Evolutionary conservation across 2,888 invertebrate genomes (phyloP).

Genomic region (Mellilla xanthometata): DNA sequence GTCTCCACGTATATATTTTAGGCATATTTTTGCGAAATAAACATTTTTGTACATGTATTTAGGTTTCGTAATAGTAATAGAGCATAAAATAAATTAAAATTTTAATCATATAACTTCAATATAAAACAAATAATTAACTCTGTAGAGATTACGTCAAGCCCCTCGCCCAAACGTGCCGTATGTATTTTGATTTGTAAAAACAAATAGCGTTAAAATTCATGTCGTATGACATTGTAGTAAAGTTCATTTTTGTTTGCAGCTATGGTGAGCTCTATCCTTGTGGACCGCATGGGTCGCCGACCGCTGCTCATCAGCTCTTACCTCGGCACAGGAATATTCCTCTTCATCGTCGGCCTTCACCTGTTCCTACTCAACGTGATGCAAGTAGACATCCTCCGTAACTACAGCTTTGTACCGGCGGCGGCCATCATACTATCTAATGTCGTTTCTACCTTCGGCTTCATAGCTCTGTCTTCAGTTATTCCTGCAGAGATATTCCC

Average conservation of each 20-base stretch:
- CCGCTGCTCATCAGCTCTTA: conserved; percentile 61
- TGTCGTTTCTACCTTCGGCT: conserved; percentile 55
- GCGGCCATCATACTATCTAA: conserved; percentile 55
- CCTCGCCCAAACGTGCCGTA: no score
- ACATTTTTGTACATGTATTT: no score
- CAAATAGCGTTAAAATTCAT: no score
- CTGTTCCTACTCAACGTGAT: conserved; percentile 47
- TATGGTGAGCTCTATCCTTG: conserved; percentile 44
- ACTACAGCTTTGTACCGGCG: conserved; percentile 48
- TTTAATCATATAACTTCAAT: no score
- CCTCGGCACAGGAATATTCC: conserved; percentile 44
- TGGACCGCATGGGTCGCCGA: conserved; percentile 57
- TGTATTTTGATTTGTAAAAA: no score
- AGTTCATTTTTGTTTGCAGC: conserved; percentile 36
- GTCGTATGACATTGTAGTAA: no score
- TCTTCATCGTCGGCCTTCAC: conserved; percentile 48
- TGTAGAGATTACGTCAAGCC: no score
- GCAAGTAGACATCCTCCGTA: conserved; percentile 19
- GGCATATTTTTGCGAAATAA: no score
- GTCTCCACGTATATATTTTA: no score
- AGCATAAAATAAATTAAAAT: no score
- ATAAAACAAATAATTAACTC: no score
- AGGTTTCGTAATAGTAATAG: no score
- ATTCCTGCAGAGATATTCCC: conserved; percentile 79
- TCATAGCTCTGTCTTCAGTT: conserved; percentile 65